Base-by-base conservation (phyloP, 2,797 vertebrate species). In the Channallabes apus region DNA sequence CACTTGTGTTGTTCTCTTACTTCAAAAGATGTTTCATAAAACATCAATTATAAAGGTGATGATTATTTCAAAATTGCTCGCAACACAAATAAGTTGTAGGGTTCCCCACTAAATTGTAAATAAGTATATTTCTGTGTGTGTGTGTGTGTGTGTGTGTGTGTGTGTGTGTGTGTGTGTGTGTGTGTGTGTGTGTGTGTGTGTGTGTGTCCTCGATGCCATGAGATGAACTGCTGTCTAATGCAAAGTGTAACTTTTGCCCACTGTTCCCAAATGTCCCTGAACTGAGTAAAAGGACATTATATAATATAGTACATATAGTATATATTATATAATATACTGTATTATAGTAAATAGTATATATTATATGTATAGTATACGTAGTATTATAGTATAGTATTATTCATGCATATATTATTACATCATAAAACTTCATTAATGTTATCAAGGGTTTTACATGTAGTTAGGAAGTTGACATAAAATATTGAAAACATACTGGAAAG, bases 11-110 rank as follows among this genome's bases (percentile, higher is more conserved):
- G 22, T 80, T 79, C 58, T 38, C 24, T 64, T 22, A n/a, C 35
- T 64, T 22, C 59, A 41, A 61, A 46, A 27, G 6, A 62, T 32
- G 32, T 41, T 64, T 80, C 12, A 65, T 64, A 24, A 80, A 64
- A 80, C 65, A 65, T 51, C 29, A 64, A 80, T 65, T 65, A 35
- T 80, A 80, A 65, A 17, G 35, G 15, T 64, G 24, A 65, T 80
- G 35, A 46, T 65, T 0, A 46, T 27, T 65, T 65, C 24, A 65
- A 11, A 65, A 46, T 38, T 24, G 58, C 18, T 46, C 8, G 41
- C 8, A 46, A 46, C 41, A 46, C 41, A 46, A 46, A 46, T 46
- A 46, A 9, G 29, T 35, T 6, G 17, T 18, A 8, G 2, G 17
- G 22, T 20, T 32, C 17, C 7, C 29, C 7, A 35, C 67, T 32